A percentile compares a stretch with the other conserved stretches of the same genome.
These are phyloP conservation scores for Volucella inanis DNA, from an alignment of 2,888 invertebrate species.

Conservation along the genomic window DNA sequence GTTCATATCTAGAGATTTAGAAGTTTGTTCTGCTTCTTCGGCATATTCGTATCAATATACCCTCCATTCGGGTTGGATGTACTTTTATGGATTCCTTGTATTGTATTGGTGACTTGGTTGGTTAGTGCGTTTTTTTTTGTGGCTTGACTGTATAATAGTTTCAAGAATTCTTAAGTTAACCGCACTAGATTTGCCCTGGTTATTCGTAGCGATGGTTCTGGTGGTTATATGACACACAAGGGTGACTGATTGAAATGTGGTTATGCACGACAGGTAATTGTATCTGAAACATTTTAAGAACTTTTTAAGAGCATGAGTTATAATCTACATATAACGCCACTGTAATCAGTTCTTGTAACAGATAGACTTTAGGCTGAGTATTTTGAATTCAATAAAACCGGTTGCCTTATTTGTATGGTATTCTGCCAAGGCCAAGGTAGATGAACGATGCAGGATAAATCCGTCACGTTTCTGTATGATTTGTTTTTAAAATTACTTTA, in stretches of 20 bases:
- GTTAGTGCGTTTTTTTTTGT: slow-evolving; percentile 8
- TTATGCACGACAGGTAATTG: slow-evolving; percentile 16
- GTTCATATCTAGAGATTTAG: not conserved
- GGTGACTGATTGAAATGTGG: slow-evolving; percentile 28
- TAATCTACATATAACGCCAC: too few relatives aligned
- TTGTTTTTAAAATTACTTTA: too few relatives aligned
- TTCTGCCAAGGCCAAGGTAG: too few relatives aligned
- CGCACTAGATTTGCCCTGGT: slow-evolving; percentile 51
- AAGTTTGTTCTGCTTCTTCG: slow-evolving; percentile 29
- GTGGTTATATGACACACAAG: slow-evolving; percentile 42
- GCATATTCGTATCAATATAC: not conserved
- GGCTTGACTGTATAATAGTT: slow-evolving; percentile 21
- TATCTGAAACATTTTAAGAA: too few relatives aligned
- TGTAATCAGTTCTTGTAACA: too few relatives aligned
- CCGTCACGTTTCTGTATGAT: too few relatives aligned
- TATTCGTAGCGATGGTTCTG: not conserved
- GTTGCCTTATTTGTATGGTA: too few relatives aligned
- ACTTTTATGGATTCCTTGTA: slow-evolving; percentile 60
- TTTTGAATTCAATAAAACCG: too few relatives aligned
- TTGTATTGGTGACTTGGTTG: slow-evolving; percentile 13
- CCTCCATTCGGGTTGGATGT: slow-evolving; percentile 26
- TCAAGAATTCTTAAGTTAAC: slow-evolving; percentile 52
- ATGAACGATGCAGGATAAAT: too few relatives aligned
- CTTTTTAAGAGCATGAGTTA: too few relatives aligned
- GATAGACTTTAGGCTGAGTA: too few relatives aligned